Evolutionary conservation across 2,888 invertebrate genomes (phyloP), one percentile per base, ranked within the genome.

Genomic region (Thecophora atra): DNA sequence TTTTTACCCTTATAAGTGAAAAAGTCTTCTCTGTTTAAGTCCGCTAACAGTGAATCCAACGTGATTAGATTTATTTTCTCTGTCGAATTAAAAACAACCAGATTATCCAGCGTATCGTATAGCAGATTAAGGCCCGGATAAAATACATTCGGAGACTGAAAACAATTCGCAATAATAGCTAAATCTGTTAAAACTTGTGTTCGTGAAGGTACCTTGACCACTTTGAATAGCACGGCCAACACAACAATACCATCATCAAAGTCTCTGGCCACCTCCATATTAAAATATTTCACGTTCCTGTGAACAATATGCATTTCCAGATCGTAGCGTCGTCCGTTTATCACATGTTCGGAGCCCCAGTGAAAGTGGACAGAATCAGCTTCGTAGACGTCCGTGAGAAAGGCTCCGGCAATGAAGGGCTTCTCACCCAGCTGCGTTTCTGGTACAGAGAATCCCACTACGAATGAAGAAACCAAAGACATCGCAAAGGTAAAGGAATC

Each of bases 241-340:
- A 93, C 92, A 0, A 91, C 90, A 47, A 93, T 78, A 0, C 91
- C 91, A 75, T 89, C 87, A 1, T 87, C 82, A 74, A 89, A 80
- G 37, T 87, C 80, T 3, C 88, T 79, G 0, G 92, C 91, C 66
- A 86, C 85, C 0, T 82, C 78, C 15, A 89, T 79, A 73, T 83
- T 88, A 0, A 90, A 81, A 78, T 89, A 90, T 77, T 90, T 91
- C 79, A 86, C 89, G 28, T 89, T 88, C 78, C 89, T 89, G 81
- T 91, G 92, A 0, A 93, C 92, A 28, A 92, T 87, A 81, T 93
- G 93, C 78, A 91, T 84, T 84, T 92, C 91, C 71, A 91, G 79
- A 8, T 90, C 89, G 77, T 87, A 89, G 67, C 90, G 90, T n/a
- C 74, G 75, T 3, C 81, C 80, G 72, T 84, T 81, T 0, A 84